Evolutionary conservation across 2,888 invertebrate genomes (phyloP), one percentile per base, ranked within the genome.

Genomic region (Melolontha melolontha): DNA sequence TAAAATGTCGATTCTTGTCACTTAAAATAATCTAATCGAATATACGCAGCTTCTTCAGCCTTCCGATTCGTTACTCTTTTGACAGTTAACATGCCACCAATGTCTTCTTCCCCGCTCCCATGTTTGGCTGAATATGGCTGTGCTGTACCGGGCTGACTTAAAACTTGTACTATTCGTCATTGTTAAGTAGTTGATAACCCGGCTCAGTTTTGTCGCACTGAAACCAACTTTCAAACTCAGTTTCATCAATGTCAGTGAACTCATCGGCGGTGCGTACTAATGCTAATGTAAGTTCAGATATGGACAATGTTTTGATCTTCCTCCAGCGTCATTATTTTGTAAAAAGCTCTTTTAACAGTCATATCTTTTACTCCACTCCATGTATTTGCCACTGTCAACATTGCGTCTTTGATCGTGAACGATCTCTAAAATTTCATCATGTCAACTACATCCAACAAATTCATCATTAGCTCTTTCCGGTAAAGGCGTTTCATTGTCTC

Each of bases 231-330:
- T 29, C 29, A 29, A 29, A 10, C n/a, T 44, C 44, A 44, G 14
- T 44, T 44, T 44, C 44, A 14, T n/a, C 14, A 14, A 44, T 14
- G 6, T n/a, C n/a, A 44, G 8, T n/a, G 44, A n/a, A n/a, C n/a
- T n/a, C n/a, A n/a, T n/a, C n/a, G n/a, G n/a, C n/a, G n/a, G n/a
- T n/a, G n/a, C n/a, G n/a, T n/a, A n/a, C n/a, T n/a, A n/a, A n/a
- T n/a, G n/a, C n/a, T n/a, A n/a, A n/a, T n/a, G 44, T 44, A n/a
- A 44, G 44, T 44, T 44, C 44, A 44, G 44, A n/a, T 44, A 44
- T 44, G 44, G 44, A 44, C n/a, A n/a, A n/a, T n/a, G 44, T n/a
- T 44, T 10, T 44, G n/a, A 44, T 44, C 44, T 44, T 44, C 44
- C 44, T 44, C 44, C n/a, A 44, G 44, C n/a, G 44, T 44, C 10